A percentile compares a stretch with the other conserved stretches of the same genome.
These are phyloP conservation scores for Agonopterix heracliana DNA, from an alignment of 2,888 invertebrate genomes.

Conservation along the genomic window DNA sequence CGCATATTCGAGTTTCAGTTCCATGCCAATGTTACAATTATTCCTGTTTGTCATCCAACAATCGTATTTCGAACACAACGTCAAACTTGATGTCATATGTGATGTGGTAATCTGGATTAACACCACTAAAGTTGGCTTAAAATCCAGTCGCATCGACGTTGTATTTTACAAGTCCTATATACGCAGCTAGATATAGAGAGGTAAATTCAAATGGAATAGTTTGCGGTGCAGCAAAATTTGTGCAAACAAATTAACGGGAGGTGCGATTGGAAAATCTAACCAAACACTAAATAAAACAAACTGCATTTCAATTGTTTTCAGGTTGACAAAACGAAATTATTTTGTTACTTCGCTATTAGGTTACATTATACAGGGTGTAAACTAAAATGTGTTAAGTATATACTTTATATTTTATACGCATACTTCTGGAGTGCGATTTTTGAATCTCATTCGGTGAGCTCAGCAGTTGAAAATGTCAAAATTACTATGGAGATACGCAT, in stretches of 20 bases:
- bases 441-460: no score
- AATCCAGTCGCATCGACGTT: neutral
- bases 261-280: slow-evolving; percentile 62
- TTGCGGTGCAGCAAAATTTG: slow-evolving; percentile 51
- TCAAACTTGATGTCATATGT: slow-evolving; percentile 7
- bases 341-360: neutral
- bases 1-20: slow-evolving; percentile 51
- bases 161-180: slow-evolving; percentile 13
- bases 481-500: no score
- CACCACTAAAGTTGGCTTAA: neutral
- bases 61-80: slow-evolving; percentile 29
- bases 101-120: slow-evolving; percentile 16
- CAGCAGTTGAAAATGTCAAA: no score
- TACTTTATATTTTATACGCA: no score
- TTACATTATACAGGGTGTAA: no score
- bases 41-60: slow-evolving; percentile 35
- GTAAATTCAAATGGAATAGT: slow-evolving; percentile 58
- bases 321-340: neutral
- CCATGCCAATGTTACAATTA: slow-evolving; percentile 43
- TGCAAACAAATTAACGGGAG: slow-evolving; percentile 64
- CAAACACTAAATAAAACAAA: slow-evolving; percentile 43
- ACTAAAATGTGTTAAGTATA: no score
- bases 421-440: no score
- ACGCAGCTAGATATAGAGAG: slow-evolving; percentile 35
- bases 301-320: slow-evolving; percentile 11